These are phyloP conservation scores for Aphaenogaster ashmeadi DNA, from an alignment of 1,140 invertebrate species.

Conservation along the genomic window DNA sequence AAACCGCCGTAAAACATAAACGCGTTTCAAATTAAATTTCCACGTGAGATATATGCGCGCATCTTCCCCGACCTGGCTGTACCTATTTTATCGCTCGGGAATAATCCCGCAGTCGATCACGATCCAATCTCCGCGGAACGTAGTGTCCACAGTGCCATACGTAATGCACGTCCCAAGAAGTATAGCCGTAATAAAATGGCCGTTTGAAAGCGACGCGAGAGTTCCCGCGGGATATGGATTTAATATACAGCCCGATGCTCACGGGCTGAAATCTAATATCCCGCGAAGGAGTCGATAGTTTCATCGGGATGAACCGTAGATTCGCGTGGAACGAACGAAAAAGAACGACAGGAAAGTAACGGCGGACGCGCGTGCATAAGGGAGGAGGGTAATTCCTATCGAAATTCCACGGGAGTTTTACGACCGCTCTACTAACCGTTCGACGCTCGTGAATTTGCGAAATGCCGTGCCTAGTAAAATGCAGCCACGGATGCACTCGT, in stretches of 20 bases:
- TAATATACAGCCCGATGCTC: constrained; percentile 61
- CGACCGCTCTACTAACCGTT: constrained; percentile 60
- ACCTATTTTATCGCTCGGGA: constrained; percentile 1
- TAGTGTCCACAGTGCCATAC: constrained; percentile 34
- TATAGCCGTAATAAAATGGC: constrained; percentile 61
- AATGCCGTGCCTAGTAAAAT: constrained; percentile 60
- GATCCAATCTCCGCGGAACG: constrained; percentile 50
- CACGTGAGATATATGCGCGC: constrained; percentile 42
- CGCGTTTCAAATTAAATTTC: constrained; percentile 55
- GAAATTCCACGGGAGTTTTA: constrained; percentile 67
- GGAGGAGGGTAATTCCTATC: constrained; percentile 60
- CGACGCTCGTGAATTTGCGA: constrained; percentile 67
- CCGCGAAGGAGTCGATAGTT: constrained; percentile 62
- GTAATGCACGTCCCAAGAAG: constrained; percentile 44
- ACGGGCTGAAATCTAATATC: constrained; percentile 59
- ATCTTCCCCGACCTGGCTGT: background rate
- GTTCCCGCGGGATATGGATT: constrained; percentile 50
- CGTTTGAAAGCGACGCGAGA: constrained; percentile 41
- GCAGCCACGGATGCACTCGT: constrained; percentile 41
- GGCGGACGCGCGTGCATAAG: constrained; percentile 36
- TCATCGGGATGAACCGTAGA: constrained; percentile 54
- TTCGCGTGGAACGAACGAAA: constrained; percentile 47
- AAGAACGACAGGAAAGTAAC: constrained; percentile 48
- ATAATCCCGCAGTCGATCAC: constrained; percentile 56
- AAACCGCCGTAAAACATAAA: constrained; percentile 10